Percentiles rank a stretch among this genome's conserved stretches.
Conservation (phyloP, 2,888 invertebrate species). For the Epistrophe eligans region DNA sequence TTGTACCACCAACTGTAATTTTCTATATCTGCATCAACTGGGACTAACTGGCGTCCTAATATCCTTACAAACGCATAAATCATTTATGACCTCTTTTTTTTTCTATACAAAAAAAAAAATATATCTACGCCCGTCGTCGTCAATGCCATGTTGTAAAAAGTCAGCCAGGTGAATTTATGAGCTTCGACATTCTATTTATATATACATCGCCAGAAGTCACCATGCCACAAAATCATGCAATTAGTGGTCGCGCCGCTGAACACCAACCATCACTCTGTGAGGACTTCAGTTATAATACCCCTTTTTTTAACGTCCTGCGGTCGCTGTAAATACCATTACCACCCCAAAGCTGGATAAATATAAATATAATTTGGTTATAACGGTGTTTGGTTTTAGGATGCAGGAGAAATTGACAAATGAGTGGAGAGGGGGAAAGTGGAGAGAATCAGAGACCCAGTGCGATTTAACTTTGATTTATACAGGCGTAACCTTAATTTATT, state of each 20-base stretch:
- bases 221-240: constrained; percentile 73
- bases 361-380: constrained; percentile 9
- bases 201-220: constrained; percentile 56
- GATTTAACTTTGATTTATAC: constrained; percentile 73
- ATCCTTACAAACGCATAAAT: constrained; percentile 52
- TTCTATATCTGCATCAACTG: constrained; percentile 36
- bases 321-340: constrained; percentile 41
- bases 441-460: constrained; percentile 53
- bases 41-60: constrained; percentile 55
- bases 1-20: constrained; percentile 9
- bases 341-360: not conserved
- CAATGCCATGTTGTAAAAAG: constrained; percentile 39
- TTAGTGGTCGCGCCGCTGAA: constrained; percentile 59
- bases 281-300: not conserved
- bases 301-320: constrained; percentile 7
- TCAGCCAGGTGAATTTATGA: constrained; percentile 69
- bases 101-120: not conserved
- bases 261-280: constrained; percentile 2
- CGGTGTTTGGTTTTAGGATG: not conserved
- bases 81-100: constrained; percentile 70
- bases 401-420: not conserved
- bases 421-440: not conserved
- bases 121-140: not conserved
- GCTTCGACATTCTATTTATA: constrained; percentile 64
- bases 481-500: constrained; percentile 73